Evolutionary conservation across 2,113 vertebrate genomes (phyloP).

Genomic region (Coracopsis vasa): DNA sequence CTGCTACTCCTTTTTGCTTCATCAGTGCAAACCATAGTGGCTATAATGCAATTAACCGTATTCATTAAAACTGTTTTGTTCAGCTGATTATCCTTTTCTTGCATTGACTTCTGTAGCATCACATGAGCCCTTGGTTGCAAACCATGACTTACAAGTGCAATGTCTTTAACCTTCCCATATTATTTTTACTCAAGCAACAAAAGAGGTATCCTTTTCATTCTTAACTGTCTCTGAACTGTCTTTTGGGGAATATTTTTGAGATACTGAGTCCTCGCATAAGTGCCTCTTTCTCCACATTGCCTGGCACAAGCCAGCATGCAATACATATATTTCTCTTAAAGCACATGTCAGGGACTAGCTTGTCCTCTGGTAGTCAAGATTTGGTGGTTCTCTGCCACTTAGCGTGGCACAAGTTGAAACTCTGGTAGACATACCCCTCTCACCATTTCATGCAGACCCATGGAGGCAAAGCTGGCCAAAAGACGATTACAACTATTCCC

Average conservation of each 20-base stretch:
- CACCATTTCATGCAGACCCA: accelerated
- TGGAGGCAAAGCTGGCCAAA: neutral
- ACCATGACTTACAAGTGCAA: neutral
- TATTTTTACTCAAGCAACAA: neutral
- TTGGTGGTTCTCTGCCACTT: neutral
- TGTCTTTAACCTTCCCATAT: neutral
- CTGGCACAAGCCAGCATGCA: neutral
- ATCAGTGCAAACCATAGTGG: neutral
- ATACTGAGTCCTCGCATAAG: neutral
- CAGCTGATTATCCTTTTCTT: neutral
- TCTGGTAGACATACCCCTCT: neutral
- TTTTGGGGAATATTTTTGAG: neutral
- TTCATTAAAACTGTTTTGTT: neutral
- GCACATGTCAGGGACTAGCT: neutral
- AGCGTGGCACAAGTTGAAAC: neutral
- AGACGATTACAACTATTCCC: neutral
- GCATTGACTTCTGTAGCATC: neutral
- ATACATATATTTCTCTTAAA: neutral
- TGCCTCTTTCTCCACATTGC: neutral
- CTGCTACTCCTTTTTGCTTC: neutral
- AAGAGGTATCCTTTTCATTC: neutral
- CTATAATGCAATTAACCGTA: neutral
- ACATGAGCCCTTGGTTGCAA: neutral
- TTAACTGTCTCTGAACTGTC: neutral
- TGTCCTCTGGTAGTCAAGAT: neutral